Evolutionary conservation across 2,797 vertebrate genomes (phyloP).

Genomic region (Agapornis canus): DNA sequence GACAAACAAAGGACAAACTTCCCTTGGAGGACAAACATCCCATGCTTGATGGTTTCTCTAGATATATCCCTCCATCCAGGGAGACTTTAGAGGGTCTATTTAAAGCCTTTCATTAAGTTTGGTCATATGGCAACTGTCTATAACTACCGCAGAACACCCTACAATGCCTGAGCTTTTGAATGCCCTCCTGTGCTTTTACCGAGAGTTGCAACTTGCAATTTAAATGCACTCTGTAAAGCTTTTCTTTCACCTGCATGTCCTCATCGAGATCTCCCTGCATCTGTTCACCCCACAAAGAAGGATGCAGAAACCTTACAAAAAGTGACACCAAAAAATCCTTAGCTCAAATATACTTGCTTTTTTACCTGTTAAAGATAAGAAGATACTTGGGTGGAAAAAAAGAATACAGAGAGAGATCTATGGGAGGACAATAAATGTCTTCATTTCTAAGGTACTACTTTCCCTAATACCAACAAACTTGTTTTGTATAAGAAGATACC

Average conservation of each 20-base stretch:
- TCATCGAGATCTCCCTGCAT: background rate
- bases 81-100: background rate
- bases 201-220: background rate
- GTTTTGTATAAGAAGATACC: background rate
- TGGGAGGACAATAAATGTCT: background rate
- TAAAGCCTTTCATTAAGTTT: background rate
- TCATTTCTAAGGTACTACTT: background rate
- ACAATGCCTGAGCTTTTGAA: background rate
- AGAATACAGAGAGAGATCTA: background rate
- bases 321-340: background rate
- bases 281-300: background rate
- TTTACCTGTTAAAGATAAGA: background rate
- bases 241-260: background rate
- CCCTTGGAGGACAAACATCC: background rate
- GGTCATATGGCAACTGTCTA: background rate
- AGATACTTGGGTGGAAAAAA: background rate
- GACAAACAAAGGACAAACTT: no score
- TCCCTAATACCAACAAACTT: background rate
- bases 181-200: accelerated
- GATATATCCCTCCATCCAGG: background rate
- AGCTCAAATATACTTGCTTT: background rate
- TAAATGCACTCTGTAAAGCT: background rate
- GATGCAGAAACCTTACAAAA: background rate
- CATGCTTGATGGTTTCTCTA: background rate
- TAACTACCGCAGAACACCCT: background rate